A percentile compares a stretch with the other conserved stretches of the same genome.
Evolutionary conservation across 2,113 vertebrate genomes (phyloP).

Genomic region (Mobula birostris): DNA sequence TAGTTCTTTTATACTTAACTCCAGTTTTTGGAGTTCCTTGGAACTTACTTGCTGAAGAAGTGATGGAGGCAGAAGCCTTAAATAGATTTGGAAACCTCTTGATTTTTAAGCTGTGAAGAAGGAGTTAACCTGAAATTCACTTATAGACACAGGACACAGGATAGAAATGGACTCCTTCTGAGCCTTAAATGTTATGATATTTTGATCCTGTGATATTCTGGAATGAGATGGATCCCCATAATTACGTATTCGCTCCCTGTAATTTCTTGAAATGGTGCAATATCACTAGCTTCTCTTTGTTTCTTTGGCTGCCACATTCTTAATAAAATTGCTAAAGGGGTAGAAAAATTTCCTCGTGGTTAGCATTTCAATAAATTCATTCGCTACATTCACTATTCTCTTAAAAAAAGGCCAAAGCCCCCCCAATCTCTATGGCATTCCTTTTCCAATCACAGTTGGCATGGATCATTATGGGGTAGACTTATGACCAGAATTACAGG

Average conservation of each 20-base stretch:
- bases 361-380: background rate
- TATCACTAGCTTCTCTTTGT: background rate
- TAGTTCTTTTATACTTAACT: too few relatives aligned
- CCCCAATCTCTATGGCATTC: background rate
- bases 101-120: too few relatives aligned
- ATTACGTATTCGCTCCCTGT: background rate
- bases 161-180: too few relatives aligned
- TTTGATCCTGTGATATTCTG: background rate
- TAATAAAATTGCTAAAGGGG: background rate
- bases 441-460: background rate
- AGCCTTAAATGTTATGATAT: too few relatives aligned
- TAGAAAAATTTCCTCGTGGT: background rate
- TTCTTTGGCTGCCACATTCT: background rate
- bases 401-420: background rate
- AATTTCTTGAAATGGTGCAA: background rate
- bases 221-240: background rate
- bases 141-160: too few relatives aligned
- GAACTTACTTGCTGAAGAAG: too few relatives aligned
- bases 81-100: too few relatives aligned
- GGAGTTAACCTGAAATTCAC: too few relatives aligned
- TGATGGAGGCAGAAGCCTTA: too few relatives aligned
- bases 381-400: background rate
- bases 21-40: too few relatives aligned
- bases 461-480: background rate
- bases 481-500: background rate